Base-by-base conservation (phyloP, 1,140 invertebrate genomes). In the Carposina sasakii region DNA sequence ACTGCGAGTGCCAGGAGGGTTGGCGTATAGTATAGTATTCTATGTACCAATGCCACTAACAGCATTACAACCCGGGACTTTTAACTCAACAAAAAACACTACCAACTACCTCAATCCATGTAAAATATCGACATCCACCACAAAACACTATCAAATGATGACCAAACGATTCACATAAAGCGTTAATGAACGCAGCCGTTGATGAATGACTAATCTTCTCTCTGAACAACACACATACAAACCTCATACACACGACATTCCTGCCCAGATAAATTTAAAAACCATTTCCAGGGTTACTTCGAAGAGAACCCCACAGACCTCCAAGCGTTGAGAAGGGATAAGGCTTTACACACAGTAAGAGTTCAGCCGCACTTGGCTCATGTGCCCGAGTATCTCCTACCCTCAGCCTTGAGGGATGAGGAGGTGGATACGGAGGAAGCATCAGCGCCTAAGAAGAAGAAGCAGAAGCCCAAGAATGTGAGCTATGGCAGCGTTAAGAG, bases 341-440 rank as follows among this genome's bases (percentile, higher is more conserved):
- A 96, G 79, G 91, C 94, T 0, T 76, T 97, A n/a, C 94, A 95
- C 64, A 94, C 92, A 1, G 92, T 98, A 0, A 91, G 91, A 17
- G 19, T 94, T 9, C 94, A 98, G 67, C 86, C 90, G 8, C 95
- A 98, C 77, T 85, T 99, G 36, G 90, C 93, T 54, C 91, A 99
- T 76, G 94, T 99, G 2, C 97, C 98, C 0, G 96, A 98, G 26
- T 99, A 99, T 74, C 92, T 99, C 60, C 87, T 97, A 1, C 95
- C 95, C 0, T 86, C 89, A 2, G 90, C 93, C 0, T 77, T 96
- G 13, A 92, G 79, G 24, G 56, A 17, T 6, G 67, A 91, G 61
- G 87, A 88, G 55, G 63, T 90, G 0, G 85, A 88, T 1, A 66
- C 71, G 5, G 78, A 73, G 64, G 46, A 36, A 12, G 51, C 57